Evolutionary conservation across 2,888 invertebrate genomes (phyloP).

Genomic region (Zonitis immaculata): DNA sequence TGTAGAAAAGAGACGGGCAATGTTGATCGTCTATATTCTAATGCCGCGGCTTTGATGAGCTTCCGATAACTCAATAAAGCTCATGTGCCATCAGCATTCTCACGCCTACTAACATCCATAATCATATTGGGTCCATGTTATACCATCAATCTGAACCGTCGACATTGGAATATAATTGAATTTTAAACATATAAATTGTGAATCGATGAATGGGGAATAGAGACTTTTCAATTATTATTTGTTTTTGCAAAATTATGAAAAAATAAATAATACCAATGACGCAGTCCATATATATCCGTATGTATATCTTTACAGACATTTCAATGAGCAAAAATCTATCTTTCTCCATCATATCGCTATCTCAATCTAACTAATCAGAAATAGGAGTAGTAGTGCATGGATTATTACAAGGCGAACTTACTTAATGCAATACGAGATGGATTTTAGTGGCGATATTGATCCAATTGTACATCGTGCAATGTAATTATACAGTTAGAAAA

Average conservation of each 20-base stretch:
- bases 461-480: not conserved
- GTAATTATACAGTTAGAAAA: not conserved
- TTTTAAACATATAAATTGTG: constrained; percentile 8
- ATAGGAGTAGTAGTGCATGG: not conserved
- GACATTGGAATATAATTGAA: constrained; percentile 10
- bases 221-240: too few species aligned
- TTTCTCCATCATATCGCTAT: not conserved
- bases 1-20: constrained; percentile 33
- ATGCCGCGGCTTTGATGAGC: constrained; percentile 46
- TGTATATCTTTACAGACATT: not conserved
- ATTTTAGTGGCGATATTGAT: not conserved
- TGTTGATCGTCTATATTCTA: constrained; percentile 40
- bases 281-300: too few species aligned
- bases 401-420: not conserved
- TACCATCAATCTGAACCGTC: constrained; percentile 16
- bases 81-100: constrained; percentile 32
- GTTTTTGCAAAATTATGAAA: too few species aligned
- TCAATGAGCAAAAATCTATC: not conserved
- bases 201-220: not conserved
- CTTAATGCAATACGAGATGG: not conserved
- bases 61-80: constrained; percentile 36
- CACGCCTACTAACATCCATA: constrained; percentile 23
- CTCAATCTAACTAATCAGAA: not conserved
- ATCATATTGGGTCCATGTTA: constrained; percentile 41
- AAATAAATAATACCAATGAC: too few species aligned